These are phyloP conservation scores for Drosophila paulistorum DNA, from an alignment of 1,140 invertebrate genomes.

Conservation along the genomic window DNA sequence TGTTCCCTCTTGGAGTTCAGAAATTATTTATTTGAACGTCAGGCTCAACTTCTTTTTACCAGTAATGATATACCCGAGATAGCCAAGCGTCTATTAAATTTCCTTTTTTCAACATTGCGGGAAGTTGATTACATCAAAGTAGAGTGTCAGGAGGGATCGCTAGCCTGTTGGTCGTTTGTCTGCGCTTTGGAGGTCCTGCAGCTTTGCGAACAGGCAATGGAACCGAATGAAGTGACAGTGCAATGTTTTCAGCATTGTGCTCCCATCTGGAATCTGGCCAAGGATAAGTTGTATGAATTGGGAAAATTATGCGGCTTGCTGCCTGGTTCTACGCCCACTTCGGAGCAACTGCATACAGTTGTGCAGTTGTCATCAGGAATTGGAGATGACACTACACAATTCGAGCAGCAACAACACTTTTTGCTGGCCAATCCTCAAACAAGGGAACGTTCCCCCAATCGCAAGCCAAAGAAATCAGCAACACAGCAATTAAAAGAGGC, in stretches of 20 bases:
- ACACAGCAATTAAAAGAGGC: constrained; percentile 95
- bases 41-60: constrained; percentile 86
- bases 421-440: constrained; percentile 70
- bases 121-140: constrained; percentile 79
- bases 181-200: constrained; percentile 95
- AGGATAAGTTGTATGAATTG: constrained; percentile 94
- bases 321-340: constrained; percentile 92
- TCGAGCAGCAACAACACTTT: constrained; percentile 62
- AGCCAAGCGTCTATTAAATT: constrained; percentile 71
- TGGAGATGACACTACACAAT: constrained; percentile 86
- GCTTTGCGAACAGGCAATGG: constrained; percentile 89
- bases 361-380: constrained; percentile 95
- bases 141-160: constrained; percentile 89
- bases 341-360: constrained; percentile 94
- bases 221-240: constrained; percentile 85
- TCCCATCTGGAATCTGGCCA: constrained; percentile 94
- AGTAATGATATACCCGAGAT: constrained; percentile 76
- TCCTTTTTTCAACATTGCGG: constrained; percentile 77
- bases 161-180: constrained; percentile 96
- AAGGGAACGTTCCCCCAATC: constrained; percentile 74
- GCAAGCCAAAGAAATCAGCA: constrained; percentile 85
- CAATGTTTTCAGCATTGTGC: constrained; percentile 92
- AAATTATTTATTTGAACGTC: constrained; percentile 96
- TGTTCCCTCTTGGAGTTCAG: constrained; percentile 93
- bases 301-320: constrained; percentile 96